Conservation (phyloP, 2,113 vertebrate genomes). For the Carollia perspicillata region DNA sequence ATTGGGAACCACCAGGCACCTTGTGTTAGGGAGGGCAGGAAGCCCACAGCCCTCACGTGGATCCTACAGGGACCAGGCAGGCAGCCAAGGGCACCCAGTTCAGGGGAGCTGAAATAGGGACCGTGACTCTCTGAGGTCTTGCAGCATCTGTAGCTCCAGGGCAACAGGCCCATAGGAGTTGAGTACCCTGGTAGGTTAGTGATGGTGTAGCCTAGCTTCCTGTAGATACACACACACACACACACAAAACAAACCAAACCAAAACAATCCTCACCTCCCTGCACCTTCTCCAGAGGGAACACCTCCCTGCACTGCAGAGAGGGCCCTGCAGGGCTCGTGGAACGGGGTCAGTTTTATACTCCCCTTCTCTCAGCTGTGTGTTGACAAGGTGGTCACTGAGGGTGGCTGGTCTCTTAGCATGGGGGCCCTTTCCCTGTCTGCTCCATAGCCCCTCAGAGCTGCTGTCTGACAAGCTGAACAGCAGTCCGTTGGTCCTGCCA, state of each 20-base stretch:
- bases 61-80: fast-evolving
- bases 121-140: background rate
- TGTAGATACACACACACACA: background rate
- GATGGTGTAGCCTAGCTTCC: background rate
- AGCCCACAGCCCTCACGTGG: background rate
- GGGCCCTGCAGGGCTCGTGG: background rate
- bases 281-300: background rate
- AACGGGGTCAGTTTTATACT: fast-evolving
- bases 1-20: background rate
- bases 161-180: too few relatives aligned
- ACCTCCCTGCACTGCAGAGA: background rate
- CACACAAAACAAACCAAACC: too few relatives aligned
- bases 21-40: background rate
- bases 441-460: background rate
- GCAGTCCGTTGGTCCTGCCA: background rate
- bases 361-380: background rate
- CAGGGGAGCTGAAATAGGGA: background rate
- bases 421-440: background rate
- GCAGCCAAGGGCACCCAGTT: background rate
- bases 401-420: background rate
- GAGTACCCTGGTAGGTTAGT: background rate
- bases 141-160: background rate
- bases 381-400: background rate
- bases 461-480: background rate
- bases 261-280: background rate